Conservation (phyloP, 2,888 invertebrate genomes). For the Andricus curvator region DNA sequence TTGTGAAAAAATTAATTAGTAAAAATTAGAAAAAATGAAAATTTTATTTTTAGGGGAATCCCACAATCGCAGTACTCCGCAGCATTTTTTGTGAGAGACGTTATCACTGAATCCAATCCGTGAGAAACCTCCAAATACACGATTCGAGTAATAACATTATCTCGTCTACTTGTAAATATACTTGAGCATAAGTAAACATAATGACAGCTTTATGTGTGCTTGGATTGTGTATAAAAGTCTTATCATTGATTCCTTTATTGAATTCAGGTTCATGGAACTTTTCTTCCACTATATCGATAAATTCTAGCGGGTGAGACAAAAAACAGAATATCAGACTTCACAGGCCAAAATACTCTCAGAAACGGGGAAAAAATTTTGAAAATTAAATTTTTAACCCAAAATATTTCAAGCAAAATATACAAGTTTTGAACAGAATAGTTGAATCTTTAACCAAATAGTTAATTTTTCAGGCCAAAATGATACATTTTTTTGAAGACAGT, state of each 20-base stretch:
- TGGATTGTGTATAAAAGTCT: not conserved
- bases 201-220: not conserved
- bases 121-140: constrained; percentile 3
- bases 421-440: too few relatives aligned
- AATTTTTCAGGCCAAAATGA: too few relatives aligned
- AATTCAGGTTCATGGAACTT: constrained; percentile 1
- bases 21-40: too few relatives aligned
- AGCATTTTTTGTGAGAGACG: not conserved
- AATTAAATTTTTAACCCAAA: too few relatives aligned
- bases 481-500: too few relatives aligned
- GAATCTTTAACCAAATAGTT: too few relatives aligned
- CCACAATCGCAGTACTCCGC: not conserved
- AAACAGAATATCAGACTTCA: too few relatives aligned
- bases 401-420: too few relatives aligned
- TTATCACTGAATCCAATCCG: not conserved
- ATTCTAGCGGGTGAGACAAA: not conserved
- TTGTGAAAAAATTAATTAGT: too few relatives aligned
- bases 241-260: not conserved
- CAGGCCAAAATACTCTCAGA: too few relatives aligned
- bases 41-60: not conserved
- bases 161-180: not conserved
- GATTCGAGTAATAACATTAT: not conserved
- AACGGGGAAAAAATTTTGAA: too few relatives aligned
- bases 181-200: constrained; percentile 3
- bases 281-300: not conserved